Evolutionary conservation across 2,113 vertebrate genomes (phyloP).

Genomic region (Falcunculus frontatus): DNA sequence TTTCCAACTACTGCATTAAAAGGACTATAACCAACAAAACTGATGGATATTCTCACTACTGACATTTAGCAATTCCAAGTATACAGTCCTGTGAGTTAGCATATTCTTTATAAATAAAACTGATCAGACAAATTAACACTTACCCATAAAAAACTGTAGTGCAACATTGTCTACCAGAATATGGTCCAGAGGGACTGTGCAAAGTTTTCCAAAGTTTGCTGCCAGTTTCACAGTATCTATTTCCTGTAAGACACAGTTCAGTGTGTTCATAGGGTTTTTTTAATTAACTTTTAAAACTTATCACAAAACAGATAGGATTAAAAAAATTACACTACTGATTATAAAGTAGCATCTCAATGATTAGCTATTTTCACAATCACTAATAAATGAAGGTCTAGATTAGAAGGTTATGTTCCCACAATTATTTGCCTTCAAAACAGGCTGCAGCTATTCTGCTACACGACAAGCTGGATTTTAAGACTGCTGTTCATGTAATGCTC

Average conservation of each 20-base stretch:
- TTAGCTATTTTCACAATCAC: not conserved
- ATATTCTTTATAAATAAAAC: not conserved
- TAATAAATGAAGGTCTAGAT: not conserved
- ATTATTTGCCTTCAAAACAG: not conserved
- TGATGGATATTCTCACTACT: not conserved
- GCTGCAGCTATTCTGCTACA: not conserved
- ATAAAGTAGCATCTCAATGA: not conserved
- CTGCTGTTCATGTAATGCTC: not conserved
- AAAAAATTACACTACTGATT: not conserved
- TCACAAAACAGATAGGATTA: not conserved
- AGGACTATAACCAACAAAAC: not conserved
- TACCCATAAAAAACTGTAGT: conserved; percentile 99
- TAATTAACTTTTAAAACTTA: not conserved
- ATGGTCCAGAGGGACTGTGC: conserved; percentile 94
- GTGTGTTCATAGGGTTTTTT: not conserved
- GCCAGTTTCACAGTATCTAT: conserved; percentile 96
- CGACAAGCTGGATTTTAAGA: not conserved
- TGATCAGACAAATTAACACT: not conserved
- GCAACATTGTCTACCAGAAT: conserved; percentile 98
- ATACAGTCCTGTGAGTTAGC: not conserved
- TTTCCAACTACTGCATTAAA: not conserved
- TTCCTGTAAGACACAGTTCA: conserved; percentile 76
- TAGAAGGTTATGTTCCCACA: not conserved
- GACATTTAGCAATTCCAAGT: not conserved
- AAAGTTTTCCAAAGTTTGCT: conserved; percentile 97